Percentiles rank a stretch among this genome's conserved stretches.
phyloP scores from a whole-genome alignment of 2,888 invertebrate species.

The Patella depressa region DNA sequence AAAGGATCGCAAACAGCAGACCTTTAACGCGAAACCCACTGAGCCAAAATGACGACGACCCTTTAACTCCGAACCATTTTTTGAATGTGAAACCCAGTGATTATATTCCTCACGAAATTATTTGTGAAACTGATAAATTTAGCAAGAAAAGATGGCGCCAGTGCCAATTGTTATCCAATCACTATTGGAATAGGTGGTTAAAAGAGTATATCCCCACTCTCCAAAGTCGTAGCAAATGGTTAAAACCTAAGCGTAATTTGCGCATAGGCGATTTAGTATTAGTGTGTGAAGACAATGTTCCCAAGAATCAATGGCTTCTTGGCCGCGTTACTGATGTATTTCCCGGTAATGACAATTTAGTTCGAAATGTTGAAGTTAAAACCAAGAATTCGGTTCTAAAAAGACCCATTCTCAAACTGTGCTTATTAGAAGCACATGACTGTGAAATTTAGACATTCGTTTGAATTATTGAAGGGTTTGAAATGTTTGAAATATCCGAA shows the following conservation, averaged over 20 bases:
- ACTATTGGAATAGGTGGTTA: not conserved
- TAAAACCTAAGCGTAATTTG: not conserved
- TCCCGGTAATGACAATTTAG: not conserved
- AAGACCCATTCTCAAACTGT: not conserved
- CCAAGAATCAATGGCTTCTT: slow-evolving; percentile 32
- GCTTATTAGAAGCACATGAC: not conserved
- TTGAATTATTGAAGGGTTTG: not conserved
- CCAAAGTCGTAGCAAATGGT: not conserved
- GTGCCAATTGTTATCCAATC: not conserved
- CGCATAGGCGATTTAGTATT: not conserved
- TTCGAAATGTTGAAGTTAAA: not conserved
- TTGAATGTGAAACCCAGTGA: not conserved
- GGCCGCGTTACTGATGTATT: slow-evolving; percentile 16
- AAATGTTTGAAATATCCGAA: no score
- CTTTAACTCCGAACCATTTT: not conserved
- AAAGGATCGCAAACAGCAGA: not conserved
- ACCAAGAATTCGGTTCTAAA: not conserved
- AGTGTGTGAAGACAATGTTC: not conserved
- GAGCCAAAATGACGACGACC: not conserved
- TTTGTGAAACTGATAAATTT: not conserved
- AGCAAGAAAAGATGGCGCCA: slow-evolving; percentile 3
- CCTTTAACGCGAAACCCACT: not conserved
- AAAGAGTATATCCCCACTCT: slow-evolving; percentile 2
- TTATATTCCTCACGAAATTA: not conserved
- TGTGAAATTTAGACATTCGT: not conserved